Percentiles rank a stretch among this genome's conserved stretches.
Conservation (phyloP, 1,140 invertebrate genomes). For the Ceratitis capitata region DNA sequence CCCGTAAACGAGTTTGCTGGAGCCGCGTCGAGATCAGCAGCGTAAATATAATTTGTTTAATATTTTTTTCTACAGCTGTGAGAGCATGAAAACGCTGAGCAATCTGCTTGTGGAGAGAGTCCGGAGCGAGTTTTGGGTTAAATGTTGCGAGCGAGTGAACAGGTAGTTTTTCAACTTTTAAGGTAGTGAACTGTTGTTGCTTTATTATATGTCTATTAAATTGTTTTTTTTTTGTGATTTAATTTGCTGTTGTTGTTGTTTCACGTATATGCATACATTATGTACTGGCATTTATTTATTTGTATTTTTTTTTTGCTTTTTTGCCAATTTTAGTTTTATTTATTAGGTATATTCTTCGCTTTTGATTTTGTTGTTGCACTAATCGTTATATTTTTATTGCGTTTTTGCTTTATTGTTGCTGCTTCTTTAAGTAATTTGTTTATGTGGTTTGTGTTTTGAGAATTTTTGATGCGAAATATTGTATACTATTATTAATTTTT, state of each 20-base stretch:
- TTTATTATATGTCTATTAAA: not conserved
- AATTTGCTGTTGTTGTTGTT: not conserved
- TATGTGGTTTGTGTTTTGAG: not conserved
- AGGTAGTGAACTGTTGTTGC: not conserved
- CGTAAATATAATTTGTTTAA: not conserved
- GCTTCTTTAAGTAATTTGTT: not conserved
- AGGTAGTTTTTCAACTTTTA: conserved; percentile 1
- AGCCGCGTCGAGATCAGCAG: not conserved
- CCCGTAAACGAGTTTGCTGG: not conserved
- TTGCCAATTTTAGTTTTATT: not conserved
- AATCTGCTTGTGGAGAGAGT: not conserved
- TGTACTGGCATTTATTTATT: not conserved
- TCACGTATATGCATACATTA: no score
- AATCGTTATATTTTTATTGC: not conserved
- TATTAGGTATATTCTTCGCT: no score
- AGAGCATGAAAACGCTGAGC: not conserved
- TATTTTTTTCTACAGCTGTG: not conserved
- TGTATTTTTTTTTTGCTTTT: not conserved
- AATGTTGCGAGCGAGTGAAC: not conserved
- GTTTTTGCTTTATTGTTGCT: not conserved
- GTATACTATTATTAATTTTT: no score
- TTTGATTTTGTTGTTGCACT: not conserved
- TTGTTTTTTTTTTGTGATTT: not conserved
- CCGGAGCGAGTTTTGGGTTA: not conserved
- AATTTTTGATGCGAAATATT: not conserved